Percentiles rank a stretch among this genome's conserved stretches.
Evolutionary conservation across 2,888 invertebrate species (phyloP).

Genomic region (Hemistola chrysoprasaria): DNA sequence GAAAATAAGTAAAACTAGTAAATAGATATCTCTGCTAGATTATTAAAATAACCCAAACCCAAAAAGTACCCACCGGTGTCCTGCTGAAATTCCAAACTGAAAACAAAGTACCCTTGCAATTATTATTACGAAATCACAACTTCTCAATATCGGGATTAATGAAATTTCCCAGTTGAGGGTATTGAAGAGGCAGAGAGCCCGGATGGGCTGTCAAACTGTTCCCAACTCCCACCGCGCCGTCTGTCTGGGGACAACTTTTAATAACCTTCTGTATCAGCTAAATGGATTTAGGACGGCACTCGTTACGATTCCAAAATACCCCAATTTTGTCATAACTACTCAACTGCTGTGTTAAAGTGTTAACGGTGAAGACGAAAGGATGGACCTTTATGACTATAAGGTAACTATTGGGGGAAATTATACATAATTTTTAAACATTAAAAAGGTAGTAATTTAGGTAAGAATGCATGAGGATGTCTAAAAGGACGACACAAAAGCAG

Average conservation of each 20-base stretch:
- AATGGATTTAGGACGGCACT: conserved; percentile 67
- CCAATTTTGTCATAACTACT: no score
- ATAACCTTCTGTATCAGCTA: conserved; percentile 74
- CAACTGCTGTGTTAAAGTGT: no score
- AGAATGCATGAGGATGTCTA: no score
- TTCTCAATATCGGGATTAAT: conserved; percentile 67
- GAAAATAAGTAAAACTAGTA: no score
- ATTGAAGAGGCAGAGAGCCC: conserved; percentile 58
- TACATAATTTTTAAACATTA: no score
- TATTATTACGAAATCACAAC: conserved; percentile 33
- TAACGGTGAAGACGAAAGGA: no score
- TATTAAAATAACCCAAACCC: no score
- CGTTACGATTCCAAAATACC: conserved; percentile 43
- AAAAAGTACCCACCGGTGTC: conserved; percentile 5
- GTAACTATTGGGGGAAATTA: no score
- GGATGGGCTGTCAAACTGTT: conserved; percentile 70
- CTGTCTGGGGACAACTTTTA: conserved; percentile 74
- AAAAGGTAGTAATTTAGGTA: no score
- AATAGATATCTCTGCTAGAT: no score
- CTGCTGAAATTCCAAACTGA: conserved; percentile 13
- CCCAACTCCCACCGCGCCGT: conserved; percentile 60
- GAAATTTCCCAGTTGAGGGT: conserved; percentile 68
- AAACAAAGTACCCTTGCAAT: conserved; percentile 25
- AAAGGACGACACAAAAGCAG: no score
- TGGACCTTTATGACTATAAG: no score